Conservation (phyloP, 2,113 vertebrate genomes). For the Bombycilla garrulus region DNA sequence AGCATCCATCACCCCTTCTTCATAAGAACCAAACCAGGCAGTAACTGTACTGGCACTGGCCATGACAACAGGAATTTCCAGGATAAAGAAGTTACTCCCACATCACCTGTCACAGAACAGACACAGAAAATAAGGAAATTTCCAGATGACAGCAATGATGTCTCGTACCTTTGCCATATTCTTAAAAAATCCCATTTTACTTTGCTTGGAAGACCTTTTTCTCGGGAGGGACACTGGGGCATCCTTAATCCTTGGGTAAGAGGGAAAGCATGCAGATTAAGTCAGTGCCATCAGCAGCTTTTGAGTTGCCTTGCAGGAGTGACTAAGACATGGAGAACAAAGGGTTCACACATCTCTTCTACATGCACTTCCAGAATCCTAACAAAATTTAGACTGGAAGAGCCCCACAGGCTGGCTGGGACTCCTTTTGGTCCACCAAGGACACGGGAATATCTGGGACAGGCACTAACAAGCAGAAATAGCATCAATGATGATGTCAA, state of each 20-base stretch:
- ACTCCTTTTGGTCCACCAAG: neutral
- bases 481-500: neutral
- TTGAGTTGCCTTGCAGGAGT: neutral
- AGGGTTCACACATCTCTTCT: neutral
- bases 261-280: neutral
- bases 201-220: neutral
- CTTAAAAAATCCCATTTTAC: neutral
- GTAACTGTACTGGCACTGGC: accelerated
- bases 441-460: neutral
- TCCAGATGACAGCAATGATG: accelerated
- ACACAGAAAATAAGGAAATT: neutral
- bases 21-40: neutral
- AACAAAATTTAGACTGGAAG: neutral
- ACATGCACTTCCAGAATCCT: neutral
- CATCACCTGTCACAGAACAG: neutral
- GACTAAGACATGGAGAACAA: neutral
- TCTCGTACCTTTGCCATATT: neutral
- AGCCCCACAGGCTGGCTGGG: neutral
- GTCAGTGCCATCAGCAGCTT: neutral
- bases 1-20: neutral
- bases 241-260: neutral
- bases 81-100: neutral
- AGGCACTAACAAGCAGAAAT: neutral
- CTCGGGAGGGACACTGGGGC: neutral
- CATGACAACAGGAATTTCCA: neutral